These are phyloP conservation scores for Phymorhynchus buccinoides DNA, from an alignment of 1,140 invertebrate species.

Conservation along the genomic window DNA sequence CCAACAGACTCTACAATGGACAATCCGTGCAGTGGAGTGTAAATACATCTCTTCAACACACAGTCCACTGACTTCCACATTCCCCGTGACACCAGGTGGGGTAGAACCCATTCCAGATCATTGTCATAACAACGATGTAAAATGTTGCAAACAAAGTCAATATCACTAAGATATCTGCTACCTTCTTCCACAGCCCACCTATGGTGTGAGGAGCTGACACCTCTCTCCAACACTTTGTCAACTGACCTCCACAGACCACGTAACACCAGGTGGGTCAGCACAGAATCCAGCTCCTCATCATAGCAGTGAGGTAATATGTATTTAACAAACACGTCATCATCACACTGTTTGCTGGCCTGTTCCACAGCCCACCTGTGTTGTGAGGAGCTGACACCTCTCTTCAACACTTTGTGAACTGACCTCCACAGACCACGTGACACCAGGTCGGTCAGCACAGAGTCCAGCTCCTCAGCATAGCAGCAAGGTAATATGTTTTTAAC, in stretches of 20 bases:
- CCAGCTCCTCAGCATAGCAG: too few species aligned
- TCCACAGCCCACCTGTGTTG: not conserved
- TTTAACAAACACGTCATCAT: not conserved
- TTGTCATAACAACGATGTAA: not conserved
- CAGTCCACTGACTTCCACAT: not conserved
- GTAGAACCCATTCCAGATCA: not conserved
- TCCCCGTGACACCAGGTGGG: not conserved
- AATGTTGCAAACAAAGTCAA: not conserved
- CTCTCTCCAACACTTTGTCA: not conserved
- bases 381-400: not conserved
- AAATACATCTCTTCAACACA: not conserved
- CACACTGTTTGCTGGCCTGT: not conserved
- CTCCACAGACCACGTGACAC: not conserved
- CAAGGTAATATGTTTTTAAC: too few species aligned
- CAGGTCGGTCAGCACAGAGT: too few species aligned
- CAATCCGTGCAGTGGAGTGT: not conserved
- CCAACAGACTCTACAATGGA: not conserved
- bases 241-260: not conserved
- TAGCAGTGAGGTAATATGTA: not conserved
- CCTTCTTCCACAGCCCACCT: not conserved
- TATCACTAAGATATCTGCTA: not conserved
- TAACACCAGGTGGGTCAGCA: not conserved
- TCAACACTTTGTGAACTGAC: not conserved
- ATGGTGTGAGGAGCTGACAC: not conserved
- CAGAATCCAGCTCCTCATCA: not conserved